Evolutionary conservation across 2,797 vertebrate species (phyloP).

Genomic region (Tenualosa thibaudeaui): DNA sequence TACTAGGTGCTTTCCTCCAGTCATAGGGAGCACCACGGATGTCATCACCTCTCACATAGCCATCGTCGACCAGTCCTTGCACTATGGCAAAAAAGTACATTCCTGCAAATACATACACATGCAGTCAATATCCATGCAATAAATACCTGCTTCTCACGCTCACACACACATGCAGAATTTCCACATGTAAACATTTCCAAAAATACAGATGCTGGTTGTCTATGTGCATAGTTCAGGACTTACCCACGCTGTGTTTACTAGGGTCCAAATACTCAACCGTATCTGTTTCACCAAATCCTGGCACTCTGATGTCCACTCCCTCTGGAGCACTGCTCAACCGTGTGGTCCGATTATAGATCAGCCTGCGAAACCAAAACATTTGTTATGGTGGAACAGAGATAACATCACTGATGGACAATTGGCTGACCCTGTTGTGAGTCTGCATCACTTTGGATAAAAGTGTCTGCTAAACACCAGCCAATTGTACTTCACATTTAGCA

Average conservation of each 20-base stretch:
- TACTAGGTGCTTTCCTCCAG: slow-evolving; percentile 97
- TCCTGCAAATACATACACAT: slow-evolving; percentile 72
- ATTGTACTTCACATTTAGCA: not conserved
- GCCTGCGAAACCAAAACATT: slow-evolving; percentile 61
- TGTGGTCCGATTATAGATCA: slow-evolving; percentile 88
- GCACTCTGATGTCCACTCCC: slow-evolving; percentile 88
- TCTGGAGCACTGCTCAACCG: slow-evolving; percentile 80
- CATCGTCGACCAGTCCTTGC: slow-evolving; percentile 86
- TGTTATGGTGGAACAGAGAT: not conserved
- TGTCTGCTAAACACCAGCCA: too few relatives aligned
- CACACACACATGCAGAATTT: slow-evolving; percentile 27
- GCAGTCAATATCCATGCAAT: not conserved
- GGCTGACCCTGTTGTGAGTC: too few relatives aligned
- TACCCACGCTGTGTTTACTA: slow-evolving; percentile 88
- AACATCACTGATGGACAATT: too few relatives aligned
- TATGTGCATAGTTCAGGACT: slow-evolving; percentile 53
- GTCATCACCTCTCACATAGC: slow-evolving; percentile 87
- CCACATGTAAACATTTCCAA: not conserved
- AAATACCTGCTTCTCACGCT: not conserved
- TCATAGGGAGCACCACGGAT: slow-evolving; percentile 95
- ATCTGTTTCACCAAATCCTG: slow-evolving; percentile 92
- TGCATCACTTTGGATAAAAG: too few relatives aligned
- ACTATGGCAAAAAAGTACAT: slow-evolving; percentile 94
- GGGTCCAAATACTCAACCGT: slow-evolving; percentile 94
- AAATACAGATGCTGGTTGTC: not conserved